Evolutionary conservation across 2,888 invertebrate species (phyloP), one percentile per base, ranked within the genome.

Genomic region (Ecliptopera silaceata): DNA sequence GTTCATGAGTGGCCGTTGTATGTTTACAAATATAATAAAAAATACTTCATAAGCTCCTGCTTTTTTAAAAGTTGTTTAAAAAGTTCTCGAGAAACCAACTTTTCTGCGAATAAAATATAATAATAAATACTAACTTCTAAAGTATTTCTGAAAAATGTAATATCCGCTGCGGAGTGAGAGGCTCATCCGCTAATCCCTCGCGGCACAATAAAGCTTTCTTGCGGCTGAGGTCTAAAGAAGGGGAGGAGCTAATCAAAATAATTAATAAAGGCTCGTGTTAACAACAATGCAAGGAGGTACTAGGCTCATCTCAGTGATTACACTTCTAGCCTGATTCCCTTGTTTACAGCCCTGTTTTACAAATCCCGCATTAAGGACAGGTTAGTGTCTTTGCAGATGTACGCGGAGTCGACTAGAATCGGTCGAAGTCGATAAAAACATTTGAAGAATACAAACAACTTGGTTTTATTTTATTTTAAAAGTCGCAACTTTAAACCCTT

Each of bases 361-460:
- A 41, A 39, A 56, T 56, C 49, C 45, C 45, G 45, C 34, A 50
- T 50, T 56, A 51, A 50, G 41, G 15, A 56, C 26, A 18, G 38
- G 31, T 43, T 43, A 55, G 29, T n/a, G n/a, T n/a, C n/a, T n/a
- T n/a, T n/a, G n/a, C n/a, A n/a, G n/a, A n/a, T n/a, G n/a, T n/a
- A n/a, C n/a, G n/a, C n/a, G n/a, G n/a, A n/a, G n/a, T n/a, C n/a
- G n/a, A n/a, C n/a, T n/a, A n/a, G n/a, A n/a, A n/a, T n/a, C n/a
- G n/a, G n/a, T n/a, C n/a, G n/a, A n/a, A n/a, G n/a, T n/a, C n/a
- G n/a, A n/a, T n/a, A n/a, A n/a, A n/a, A n/a, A n/a, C n/a, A n/a
- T n/a, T n/a, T n/a, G n/a, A n/a, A n/a, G n/a, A n/a, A n/a, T n/a
- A n/a, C n/a, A n/a, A n/a, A n/a, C n/a, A n/a, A n/a, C n/a, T n/a